phyloP scores from a whole-genome alignment of 2,113 vertebrate genomes.

The Pedionomus torquatus region DNA sequence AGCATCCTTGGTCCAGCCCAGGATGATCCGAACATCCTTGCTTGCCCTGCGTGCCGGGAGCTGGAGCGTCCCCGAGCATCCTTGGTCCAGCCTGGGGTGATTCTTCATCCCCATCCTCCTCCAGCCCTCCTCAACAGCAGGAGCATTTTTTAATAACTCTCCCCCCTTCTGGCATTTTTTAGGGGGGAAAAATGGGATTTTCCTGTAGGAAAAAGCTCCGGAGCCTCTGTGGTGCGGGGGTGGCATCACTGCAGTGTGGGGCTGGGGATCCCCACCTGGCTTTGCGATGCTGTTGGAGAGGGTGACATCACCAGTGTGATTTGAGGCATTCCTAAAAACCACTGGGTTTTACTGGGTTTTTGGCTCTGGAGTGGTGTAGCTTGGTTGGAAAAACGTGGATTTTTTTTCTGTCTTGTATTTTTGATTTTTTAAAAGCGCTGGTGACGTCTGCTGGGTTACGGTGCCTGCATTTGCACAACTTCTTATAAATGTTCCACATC shows the following conservation, averaged over 20 bases:
- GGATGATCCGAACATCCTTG: background rate
- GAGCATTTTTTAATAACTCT: background rate
- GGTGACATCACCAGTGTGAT: background rate
- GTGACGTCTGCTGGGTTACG: accelerated
- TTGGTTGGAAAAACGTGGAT: background rate
- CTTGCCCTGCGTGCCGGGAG: too few species aligned
- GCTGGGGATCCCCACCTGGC: background rate
- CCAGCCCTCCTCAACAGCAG: background rate
- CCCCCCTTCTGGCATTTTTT: background rate
- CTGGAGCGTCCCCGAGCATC: background rate
- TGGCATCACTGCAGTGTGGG: background rate
- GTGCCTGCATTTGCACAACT: background rate
- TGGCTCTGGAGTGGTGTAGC: background rate
- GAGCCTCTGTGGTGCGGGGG: accelerated
- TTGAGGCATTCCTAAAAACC: background rate
- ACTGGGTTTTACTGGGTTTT: background rate
- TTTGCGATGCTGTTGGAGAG: background rate
- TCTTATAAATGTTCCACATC: background rate
- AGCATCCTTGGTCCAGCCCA: background rate
- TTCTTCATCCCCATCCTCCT: background rate
- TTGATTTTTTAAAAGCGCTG: background rate
- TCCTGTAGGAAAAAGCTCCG: background rate
- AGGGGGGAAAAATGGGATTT: background rate
- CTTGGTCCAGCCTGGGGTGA: background rate
- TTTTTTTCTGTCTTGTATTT: background rate